Conservation (phyloP, 2,113 vertebrate genomes). For the Etia nguti region DNA sequence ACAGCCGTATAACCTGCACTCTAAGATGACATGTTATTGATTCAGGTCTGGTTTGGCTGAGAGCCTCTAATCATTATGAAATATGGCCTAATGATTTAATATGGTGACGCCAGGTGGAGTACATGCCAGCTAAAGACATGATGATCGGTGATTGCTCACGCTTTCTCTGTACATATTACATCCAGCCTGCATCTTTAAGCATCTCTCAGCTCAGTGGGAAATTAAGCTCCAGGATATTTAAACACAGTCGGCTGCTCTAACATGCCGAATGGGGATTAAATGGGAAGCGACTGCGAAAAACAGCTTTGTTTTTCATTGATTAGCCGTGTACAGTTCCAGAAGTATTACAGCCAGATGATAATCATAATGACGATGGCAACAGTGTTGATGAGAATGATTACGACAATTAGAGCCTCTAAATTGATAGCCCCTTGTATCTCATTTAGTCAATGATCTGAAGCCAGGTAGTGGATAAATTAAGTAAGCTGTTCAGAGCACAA, state of each 20-base stretch:
- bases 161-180: not conserved
- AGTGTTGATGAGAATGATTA: constrained; percentile 24
- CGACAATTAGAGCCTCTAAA: constrained; percentile 26
- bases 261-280: not conserved
- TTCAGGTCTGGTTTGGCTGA: constrained; percentile 38
- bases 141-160: constrained; percentile 26
- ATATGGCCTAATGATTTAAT: constrained; percentile 55
- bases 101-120: constrained; percentile 36
- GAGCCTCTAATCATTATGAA: constrained; percentile 45
- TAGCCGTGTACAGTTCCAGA: not conserved
- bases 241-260: not conserved
- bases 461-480: not conserved
- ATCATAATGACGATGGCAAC: not conserved
- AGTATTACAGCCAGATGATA: constrained; percentile 12
- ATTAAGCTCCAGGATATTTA: not conserved
- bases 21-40: constrained; percentile 46
- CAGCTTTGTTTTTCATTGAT: constrained; percentile 2
- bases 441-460: constrained; percentile 3
- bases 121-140: constrained; percentile 44
- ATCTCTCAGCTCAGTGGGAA: not conserved
- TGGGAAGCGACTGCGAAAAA: not conserved
- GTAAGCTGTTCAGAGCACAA: not conserved
- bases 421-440: constrained; percentile 19
- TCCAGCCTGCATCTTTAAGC: not conserved
- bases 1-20: not conserved